A percentile compares a stretch with the other conserved stretches of the same genome.
These are phyloP conservation scores for Triplophysa dalaica DNA, from an alignment of 2,113 vertebrate species.

Conservation along the genomic window DNA sequence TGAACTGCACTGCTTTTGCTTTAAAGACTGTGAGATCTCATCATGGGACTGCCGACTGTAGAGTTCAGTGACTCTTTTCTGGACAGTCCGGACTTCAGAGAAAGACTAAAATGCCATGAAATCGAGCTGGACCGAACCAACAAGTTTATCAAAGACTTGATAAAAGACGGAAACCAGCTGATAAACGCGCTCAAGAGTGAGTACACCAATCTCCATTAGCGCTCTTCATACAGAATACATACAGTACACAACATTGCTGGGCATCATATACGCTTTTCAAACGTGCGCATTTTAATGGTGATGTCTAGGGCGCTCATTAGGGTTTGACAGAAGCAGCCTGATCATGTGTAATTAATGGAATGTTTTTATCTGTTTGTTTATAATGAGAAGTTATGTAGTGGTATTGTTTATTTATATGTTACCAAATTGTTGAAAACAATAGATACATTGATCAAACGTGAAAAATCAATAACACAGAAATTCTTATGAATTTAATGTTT, in stretches of 20 bases:
- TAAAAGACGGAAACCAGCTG: slow-evolving; percentile 92
- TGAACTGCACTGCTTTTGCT: background rate
- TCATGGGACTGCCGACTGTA: slow-evolving; percentile 92
- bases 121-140: slow-evolving; percentile 93
- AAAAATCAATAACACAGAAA: no score
- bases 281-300: background rate
- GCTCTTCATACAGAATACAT: background rate
- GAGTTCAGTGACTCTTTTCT: slow-evolving; percentile 95
- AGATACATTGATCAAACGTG: no score
- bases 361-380: no score
- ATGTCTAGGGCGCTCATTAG: background rate
- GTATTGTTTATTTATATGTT: no score
- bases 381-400: no score
- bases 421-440: no score
- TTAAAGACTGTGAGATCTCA: background rate
- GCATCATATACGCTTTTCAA: background rate
- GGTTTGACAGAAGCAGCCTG: no score
- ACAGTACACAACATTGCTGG: background rate
- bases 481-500: no score
- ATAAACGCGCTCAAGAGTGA: slow-evolving; percentile 89
- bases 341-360: no score
- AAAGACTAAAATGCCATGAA: slow-evolving; percentile 92
- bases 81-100: slow-evolving; percentile 95
- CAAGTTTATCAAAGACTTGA: slow-evolving; percentile 95
- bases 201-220: slow-evolving; percentile 46